Base-by-base conservation (phyloP, 53 echinoderm and acorn worm genomes). In the Holothuria leucospilota region DNA sequence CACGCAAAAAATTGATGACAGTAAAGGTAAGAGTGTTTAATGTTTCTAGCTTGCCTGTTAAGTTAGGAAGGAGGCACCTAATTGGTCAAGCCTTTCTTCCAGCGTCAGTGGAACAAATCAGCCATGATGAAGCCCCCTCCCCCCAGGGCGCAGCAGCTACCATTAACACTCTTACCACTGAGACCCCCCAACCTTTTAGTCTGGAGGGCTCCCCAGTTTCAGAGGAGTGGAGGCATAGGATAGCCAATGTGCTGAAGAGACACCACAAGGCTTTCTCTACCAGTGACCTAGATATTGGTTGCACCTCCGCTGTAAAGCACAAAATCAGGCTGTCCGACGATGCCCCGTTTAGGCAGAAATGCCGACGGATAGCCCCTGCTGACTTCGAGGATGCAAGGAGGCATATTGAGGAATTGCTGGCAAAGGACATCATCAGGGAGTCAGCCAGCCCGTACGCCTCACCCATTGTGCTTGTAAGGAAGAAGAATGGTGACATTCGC, bases 291-390 rank as follows among this genome's bases (percentile, higher is more conserved):
- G 71, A 92, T 59, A 63, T 85, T 62, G 86, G 87, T 39, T 51
- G 79, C 52, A 82, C 89, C 20, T 20, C 52, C 7, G 81, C 70
- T 26, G 87, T 87, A 9, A 30, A 72, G 21, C 87, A 89, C 87
- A 77, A 66, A 24, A 92, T 92, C 29, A 63, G 78, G 86, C 69
- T 85, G 23, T 51, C 78, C 8, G 88, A 91, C 41, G 79, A 85
- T 24, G 58, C n/a, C 85, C 91, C 91, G 5, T 88, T 91, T 30
- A 39, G 84, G 1, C 87, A 90, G 78, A 68, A 82, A 59, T 81
- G 79, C 29, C 51, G 93, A 14, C 70, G 24, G 23, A 24, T 40
- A 13, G 77, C 0, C n/a, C n/a, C n/a, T n/a, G n/a, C n/a, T n/a
- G n/a, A n/a, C n/a, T n/a, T n/a, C n/a, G n/a, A n/a, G n/a, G n/a